These are phyloP conservation scores for Telmatherina bonti DNA, from an alignment of 2,797 vertebrate species.

Conservation along the genomic window DNA sequence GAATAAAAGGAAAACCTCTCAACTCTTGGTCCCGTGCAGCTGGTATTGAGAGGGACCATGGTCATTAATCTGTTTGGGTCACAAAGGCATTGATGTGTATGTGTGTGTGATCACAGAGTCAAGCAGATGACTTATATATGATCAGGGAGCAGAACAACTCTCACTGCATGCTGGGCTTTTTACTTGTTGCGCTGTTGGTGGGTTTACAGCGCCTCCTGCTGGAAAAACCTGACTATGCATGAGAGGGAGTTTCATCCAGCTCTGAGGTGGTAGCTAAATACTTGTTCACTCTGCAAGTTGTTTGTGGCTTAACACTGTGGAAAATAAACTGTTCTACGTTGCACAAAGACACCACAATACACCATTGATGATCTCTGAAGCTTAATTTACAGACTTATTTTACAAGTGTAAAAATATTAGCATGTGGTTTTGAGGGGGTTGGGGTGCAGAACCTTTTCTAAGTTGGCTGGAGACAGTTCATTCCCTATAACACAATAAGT, in stretches of 20 bases:
- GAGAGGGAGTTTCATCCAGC: background rate
- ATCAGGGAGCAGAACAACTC: slow-evolving; percentile 31
- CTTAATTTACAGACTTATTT: background rate
- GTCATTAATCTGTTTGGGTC: slow-evolving; percentile 39
- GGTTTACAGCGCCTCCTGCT: slow-evolving; percentile 56
- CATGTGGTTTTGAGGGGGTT: background rate
- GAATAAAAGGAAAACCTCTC: slow-evolving; percentile 21
- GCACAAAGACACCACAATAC: background rate
- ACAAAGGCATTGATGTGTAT: slow-evolving; percentile 24
- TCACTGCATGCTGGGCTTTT: slow-evolving; percentile 6
- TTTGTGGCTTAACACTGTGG: background rate
- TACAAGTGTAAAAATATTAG: background rate
- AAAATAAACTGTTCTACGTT: background rate
- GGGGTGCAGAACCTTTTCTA: background rate
- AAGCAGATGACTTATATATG: slow-evolving; percentile 35
- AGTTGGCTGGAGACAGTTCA: background rate
- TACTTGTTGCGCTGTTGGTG: background rate
- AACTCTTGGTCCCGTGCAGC: slow-evolving; percentile 3
- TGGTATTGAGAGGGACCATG: slow-evolving; percentile 20
- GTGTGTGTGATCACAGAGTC: slow-evolving; percentile 25
- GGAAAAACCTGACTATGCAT: background rate
- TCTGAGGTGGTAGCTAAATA: background rate
- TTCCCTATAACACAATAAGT: background rate
- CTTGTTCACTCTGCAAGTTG: background rate
- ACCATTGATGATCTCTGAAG: background rate